Evolutionary conservation across 2,113 vertebrate species (phyloP), one percentile per base, ranked within the genome.

Genomic region (Scomber colias): DNA sequence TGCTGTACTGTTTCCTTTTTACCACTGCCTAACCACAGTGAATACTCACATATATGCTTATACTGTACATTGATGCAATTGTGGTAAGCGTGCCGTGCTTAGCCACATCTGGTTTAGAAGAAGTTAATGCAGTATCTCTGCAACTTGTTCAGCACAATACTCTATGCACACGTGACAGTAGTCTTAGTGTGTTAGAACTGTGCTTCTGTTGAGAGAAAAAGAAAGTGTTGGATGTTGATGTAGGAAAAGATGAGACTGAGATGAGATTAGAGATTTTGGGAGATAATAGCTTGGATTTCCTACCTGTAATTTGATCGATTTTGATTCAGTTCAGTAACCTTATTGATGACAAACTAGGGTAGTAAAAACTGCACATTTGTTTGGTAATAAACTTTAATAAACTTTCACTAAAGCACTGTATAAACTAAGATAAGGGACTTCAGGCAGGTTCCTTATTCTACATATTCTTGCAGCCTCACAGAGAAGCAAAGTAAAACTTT

Each of bases 41-140:
- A 45, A 59, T 16, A 14, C 21, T 69, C 24, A 61, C 24, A 61
- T 60, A 4, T 50, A 1, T 46, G 21, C 44, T 44, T 31, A 14
- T 50, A 19, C 19, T 44, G 2, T 51, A 21, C 15, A 21, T 54
- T 1, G 4, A 40, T 64, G 13, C 46, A 44, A 0, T 21, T 82
- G 56, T 44, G 57, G 30, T 68, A 19, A 56, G 31, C 57, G 2
- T 16, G 46, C 27, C 35, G 3, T 30, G 66, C 55, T 53, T 27
- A 11, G 31, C 24, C 46, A 56, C 49, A 71, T 74, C 48, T 79
- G 59, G 19, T 46, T 53, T 61, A 17, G 9, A 66, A 10, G 2
- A 44, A 48, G 63, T 30, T 31, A 40, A 51, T 15, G 24, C 44
- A 45, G 66, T 11, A 2, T 27, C 35, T 62, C 57, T 60, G 51